phyloP scores from a whole-genome alignment of 2,113 vertebrate genomes.

The Elaphurus davidianus region DNA sequence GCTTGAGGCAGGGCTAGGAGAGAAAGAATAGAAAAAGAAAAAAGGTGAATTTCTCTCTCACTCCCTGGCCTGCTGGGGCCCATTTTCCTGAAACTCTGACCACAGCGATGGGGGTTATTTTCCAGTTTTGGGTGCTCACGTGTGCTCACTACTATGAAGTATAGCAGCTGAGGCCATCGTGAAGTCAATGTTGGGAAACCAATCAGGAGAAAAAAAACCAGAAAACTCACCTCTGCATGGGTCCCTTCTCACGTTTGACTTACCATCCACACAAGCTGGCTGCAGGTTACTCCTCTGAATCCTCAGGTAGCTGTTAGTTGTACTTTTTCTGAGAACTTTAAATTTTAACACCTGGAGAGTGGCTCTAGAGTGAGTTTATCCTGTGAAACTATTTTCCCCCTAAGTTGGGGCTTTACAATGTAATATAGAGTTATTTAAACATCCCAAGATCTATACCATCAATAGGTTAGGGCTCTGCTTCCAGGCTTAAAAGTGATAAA shows the following conservation, averaged over 20 bases:
- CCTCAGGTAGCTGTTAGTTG: fast-evolving
- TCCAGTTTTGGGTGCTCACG: neutral
- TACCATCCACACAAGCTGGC: neutral
- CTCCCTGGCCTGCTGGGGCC: neutral
- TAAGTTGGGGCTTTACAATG: neutral
- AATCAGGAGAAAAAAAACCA: fast-evolving
- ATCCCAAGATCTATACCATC: neutral
- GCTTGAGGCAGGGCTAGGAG: neutral
- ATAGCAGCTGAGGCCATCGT: neutral
- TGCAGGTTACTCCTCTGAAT: fast-evolving
- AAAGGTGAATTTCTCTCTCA: fast-evolving
- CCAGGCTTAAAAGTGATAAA: neutral
- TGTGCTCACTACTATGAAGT: neutral
- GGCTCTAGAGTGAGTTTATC: neutral
- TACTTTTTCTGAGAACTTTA: neutral
- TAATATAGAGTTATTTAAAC: neutral
- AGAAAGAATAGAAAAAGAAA: neutral
- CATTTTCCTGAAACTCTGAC: neutral
- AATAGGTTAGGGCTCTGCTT: neutral
- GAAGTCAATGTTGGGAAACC: neutral
- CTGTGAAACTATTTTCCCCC: no score
- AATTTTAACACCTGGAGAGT: neutral
- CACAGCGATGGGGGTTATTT: neutral
- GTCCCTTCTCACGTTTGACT: neutral
- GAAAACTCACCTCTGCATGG: neutral